These are phyloP conservation scores for Watsonalla cultraria DNA, from an alignment of 2,888 invertebrate species.

Conservation along the genomic window DNA sequence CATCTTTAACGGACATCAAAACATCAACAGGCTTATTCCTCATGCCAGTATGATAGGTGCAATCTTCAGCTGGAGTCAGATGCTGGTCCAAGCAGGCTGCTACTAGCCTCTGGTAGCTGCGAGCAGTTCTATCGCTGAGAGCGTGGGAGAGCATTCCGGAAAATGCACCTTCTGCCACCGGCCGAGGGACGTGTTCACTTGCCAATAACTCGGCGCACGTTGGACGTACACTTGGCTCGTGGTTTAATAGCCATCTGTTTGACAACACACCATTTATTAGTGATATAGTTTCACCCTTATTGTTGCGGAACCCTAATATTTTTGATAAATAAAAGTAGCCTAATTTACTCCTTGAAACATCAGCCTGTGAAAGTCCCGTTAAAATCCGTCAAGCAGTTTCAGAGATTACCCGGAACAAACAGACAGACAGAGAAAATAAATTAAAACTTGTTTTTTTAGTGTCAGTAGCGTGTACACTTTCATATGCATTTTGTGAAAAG, in stretches of 20 bases:
- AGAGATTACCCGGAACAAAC: not conserved
- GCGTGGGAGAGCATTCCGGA: slow-evolving; percentile 90
- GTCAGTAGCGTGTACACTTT: too few species aligned
- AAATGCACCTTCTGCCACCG: slow-evolving; percentile 91
- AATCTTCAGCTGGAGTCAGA: slow-evolving; percentile 83
- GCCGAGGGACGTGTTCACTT: slow-evolving; percentile 90
- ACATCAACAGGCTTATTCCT: slow-evolving; percentile 33
- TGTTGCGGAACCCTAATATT: too few species aligned
- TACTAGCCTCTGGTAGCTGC: slow-evolving; percentile 50
- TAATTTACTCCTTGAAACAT: too few species aligned
- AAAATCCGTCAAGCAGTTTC: too few species aligned
- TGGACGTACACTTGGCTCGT: slow-evolving; percentile 90
- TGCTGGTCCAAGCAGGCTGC: slow-evolving; percentile 68
- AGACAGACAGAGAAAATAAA: not conserved
- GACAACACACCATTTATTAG: not conserved
- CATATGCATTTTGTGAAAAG: too few species aligned
- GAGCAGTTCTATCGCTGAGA: slow-evolving; percentile 83
- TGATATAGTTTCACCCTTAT: too few species aligned
- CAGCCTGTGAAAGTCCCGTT: too few species aligned
- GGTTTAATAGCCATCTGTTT: slow-evolving; percentile 85
- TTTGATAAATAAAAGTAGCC: too few species aligned
- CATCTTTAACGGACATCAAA: slow-evolving; percentile 39
- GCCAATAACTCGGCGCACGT: slow-evolving; percentile 90
- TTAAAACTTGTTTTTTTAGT: too few species aligned
- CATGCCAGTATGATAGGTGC: slow-evolving; percentile 84